Percentiles rank a stretch among this genome's conserved stretches.
These are phyloP conservation scores for Pocillopora grandis DNA, from an alignment of 92 coral and sea anemone species.

Conservation along the genomic window DNA sequence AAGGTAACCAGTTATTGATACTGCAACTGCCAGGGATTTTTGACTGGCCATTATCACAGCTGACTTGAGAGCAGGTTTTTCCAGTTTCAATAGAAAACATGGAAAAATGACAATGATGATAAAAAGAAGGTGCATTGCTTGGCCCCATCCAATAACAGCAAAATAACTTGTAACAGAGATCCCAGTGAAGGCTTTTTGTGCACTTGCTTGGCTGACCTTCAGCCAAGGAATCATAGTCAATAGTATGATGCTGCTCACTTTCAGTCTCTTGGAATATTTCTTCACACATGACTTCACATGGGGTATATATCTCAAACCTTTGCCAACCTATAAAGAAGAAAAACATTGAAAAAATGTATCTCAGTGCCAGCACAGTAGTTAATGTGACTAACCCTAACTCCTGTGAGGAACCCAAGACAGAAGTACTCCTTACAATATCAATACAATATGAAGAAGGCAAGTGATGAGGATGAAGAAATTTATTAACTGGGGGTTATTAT, in stretches of 20 bases:
- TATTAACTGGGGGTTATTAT: too few species aligned
- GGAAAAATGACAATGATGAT: slow-evolving; percentile 59
- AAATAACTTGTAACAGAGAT: slow-evolving; percentile 71
- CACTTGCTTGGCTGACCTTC: slow-evolving; percentile 92
- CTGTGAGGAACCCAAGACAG: neutral
- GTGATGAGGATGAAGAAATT: too few species aligned
- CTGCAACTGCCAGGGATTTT: slow-evolving; percentile 85
- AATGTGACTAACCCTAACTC: too few species aligned
- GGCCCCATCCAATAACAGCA: slow-evolving; percentile 84
- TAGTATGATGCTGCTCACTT: slow-evolving; percentile 68
- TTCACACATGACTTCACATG: slow-evolving; percentile 74
- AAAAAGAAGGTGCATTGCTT: slow-evolving; percentile 74
- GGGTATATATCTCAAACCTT: slow-evolving; percentile 75
- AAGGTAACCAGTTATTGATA: slow-evolving; percentile 72
- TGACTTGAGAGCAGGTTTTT: slow-evolving; percentile 68
- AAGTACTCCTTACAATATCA: neutral
- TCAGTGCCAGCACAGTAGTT: too few species aligned
- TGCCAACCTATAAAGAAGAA: slow-evolving; percentile 77
- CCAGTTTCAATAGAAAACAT: slow-evolving; percentile 69
- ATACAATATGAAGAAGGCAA: neutral
- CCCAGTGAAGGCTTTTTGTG: slow-evolving; percentile 63
- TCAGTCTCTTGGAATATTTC: slow-evolving; percentile 72
- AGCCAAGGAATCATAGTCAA: slow-evolving; percentile 92
- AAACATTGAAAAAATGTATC: neutral
- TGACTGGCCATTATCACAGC: slow-evolving; percentile 85